Evolutionary conservation across 2,888 invertebrate species (phyloP), one percentile per base, ranked within the genome.

Genomic region (Sthenelais limicola): DNA sequence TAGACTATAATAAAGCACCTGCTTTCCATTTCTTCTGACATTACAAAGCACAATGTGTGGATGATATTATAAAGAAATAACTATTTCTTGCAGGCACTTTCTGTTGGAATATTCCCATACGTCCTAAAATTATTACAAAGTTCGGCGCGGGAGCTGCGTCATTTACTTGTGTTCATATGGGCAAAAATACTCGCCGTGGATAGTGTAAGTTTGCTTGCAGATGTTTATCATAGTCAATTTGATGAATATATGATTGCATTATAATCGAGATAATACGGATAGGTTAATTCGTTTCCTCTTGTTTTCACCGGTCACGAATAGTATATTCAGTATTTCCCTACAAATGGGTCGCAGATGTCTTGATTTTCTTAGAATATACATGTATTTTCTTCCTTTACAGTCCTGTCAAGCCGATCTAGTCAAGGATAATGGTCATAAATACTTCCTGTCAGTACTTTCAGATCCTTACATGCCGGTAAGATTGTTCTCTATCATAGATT

Each of bases 41-140:
- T n/a, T n/a, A n/a, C n/a, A n/a, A n/a, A n/a, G n/a, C n/a, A n/a
- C n/a, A n/a, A n/a, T n/a, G n/a, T n/a, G n/a, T n/a, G n/a, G n/a
- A n/a, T n/a, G n/a, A n/a, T n/a, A n/a, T n/a, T n/a, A n/a, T n/a
- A n/a, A n/a, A n/a, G n/a, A n/a, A n/a, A n/a, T n/a, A n/a, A n/a
- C n/a, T n/a, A n/a, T n/a, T n/a, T n/a, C n/a, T n/a, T n/a, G n/a
- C 83, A 90, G 87, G 97, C 98, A 69, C 91, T 99, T 30, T 94
- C 94, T 71, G 99, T 99, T 56, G 98, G 99, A 80, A 98, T 99
- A 86, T 99, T 98, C 89, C 99, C 99, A 0, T 99, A 99, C 89
- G 97, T 99, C 82, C 91, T 99, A 71, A 98, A 98, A 89, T 89
- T 99, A 80, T 90, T 99, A 81, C 98, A 99, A 89, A 97, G 97